Base-by-base conservation (phyloP, 2,888 invertebrate genomes). In the Stenotaenia linearis region DNA sequence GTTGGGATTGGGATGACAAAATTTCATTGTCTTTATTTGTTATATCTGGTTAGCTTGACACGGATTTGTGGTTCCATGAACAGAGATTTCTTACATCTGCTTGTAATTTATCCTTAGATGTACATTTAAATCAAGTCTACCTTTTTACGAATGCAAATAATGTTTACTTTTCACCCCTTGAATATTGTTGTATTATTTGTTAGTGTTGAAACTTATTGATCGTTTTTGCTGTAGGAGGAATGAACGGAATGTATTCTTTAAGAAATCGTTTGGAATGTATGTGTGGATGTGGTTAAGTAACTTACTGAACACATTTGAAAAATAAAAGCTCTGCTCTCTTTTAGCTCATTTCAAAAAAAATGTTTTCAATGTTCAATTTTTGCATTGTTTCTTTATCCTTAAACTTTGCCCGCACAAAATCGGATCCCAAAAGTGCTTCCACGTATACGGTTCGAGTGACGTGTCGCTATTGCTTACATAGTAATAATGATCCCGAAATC, bases 81-180 rank as follows among this genome's bases (percentile, higher is more conserved):
- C 5, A 15, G 3, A 45, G 45, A 45, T 45, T 45, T 18, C 45
- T 23, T 25, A 61, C 61, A 61, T 23, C 25, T 61, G 61, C 61
- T 61, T 61, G 61, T 61, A 23, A 61, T 61, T 45, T 61, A 61
- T 61, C 25, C 25, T 61, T 61, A 28, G 61, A 61, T 61, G 61
- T 61, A 61, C 25, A 61, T 61, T 61, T 61, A 23, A 61, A 23
- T 61, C 61, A 3, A 45, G 45, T 45, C 15, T 45, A 45, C 45
- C 45, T 3, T 5, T 45, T 45, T 3, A 45, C 12, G 4, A 45
- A 45, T 4, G 12, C 18, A 9, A 10, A 3, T 61, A 61, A 61
- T 25, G 56, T 61, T 61, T 25, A 61, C 4, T 6, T 12, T 61
- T 25, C 4, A 23, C 61, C 61, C 45, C 18, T 45, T 45, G 1